A percentile compares a stretch with the other conserved stretches of the same genome.
phyloP scores from a whole-genome alignment of 2,888 invertebrate species.

The Chloromyia formosa region DNA sequence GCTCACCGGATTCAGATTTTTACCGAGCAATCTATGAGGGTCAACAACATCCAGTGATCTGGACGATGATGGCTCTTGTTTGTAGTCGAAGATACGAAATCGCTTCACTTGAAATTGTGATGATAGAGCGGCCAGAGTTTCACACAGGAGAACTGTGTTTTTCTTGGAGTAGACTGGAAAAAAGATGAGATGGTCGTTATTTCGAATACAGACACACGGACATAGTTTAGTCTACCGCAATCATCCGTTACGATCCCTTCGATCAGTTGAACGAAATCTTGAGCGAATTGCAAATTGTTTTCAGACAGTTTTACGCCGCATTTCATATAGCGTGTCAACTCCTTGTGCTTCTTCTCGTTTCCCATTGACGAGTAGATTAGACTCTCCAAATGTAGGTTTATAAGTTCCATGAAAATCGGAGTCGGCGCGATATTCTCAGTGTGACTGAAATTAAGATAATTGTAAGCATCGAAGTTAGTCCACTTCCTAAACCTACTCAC shows the following conservation, averaged over 20 bases:
- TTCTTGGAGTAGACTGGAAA: slow-evolving; percentile 56
- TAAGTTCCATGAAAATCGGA: slow-evolving; percentile 58
- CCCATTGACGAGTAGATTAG: slow-evolving; percentile 60
- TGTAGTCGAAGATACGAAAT: slow-evolving; percentile 24
- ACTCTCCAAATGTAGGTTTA: slow-evolving; percentile 62
- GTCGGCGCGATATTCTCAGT: slow-evolving; percentile 53
- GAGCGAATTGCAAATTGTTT: slow-evolving; percentile 70
- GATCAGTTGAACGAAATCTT: slow-evolving; percentile 72
- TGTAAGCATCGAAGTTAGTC: background rate
- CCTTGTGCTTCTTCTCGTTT: slow-evolving; percentile 57
- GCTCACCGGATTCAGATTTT: slow-evolving; percentile 50
- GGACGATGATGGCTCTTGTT: slow-evolving; percentile 28
- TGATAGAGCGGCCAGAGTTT: slow-evolving; percentile 79
- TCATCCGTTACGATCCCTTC: slow-evolving; percentile 64
- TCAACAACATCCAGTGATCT: slow-evolving; percentile 42
- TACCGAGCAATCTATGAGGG: slow-evolving; percentile 23
- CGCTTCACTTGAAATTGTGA: slow-evolving; percentile 65
- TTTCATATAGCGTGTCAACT: slow-evolving; percentile 62
- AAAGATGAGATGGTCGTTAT: background rate
- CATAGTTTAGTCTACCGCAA: slow-evolving; percentile 51
- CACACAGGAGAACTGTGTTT: slow-evolving; percentile 69
- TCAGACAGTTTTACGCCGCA: slow-evolving; percentile 79
- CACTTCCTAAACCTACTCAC: slow-evolving; percentile 31
- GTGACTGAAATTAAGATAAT: slow-evolving; percentile 46
- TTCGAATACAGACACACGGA: background rate